phyloP scores from a whole-genome alignment of 2,797 vertebrate species.

The Eurystomus glaucurus region DNA sequence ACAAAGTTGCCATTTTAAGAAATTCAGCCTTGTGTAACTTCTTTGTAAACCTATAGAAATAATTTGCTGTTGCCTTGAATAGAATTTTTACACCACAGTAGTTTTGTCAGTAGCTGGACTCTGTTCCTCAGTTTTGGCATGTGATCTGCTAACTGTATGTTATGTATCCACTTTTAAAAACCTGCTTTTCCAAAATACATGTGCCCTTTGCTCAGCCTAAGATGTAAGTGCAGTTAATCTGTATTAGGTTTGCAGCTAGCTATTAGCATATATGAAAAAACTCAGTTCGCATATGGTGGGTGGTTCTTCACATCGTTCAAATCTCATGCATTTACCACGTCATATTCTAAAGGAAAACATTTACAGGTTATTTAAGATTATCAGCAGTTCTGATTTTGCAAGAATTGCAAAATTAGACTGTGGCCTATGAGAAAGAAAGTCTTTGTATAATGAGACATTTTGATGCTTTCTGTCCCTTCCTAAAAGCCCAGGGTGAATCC shows the following conservation, averaged over 20 bases:
- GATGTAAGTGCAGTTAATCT: not conserved
- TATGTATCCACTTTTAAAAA: not conserved
- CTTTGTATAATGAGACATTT: not conserved
- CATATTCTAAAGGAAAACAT: not conserved
- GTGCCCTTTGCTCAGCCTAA: not conserved
- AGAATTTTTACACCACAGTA: not conserved
- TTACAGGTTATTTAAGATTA: not conserved
- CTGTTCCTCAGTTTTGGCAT: not conserved
- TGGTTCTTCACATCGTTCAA: accelerated
- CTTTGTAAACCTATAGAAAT: not conserved
- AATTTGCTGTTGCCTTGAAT: not conserved
- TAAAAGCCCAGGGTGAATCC: not conserved
- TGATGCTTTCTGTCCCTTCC: not conserved
- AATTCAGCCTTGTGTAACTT: not conserved
- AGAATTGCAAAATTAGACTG: not conserved
- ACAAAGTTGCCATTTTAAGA: not conserved
- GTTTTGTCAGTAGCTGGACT: not conserved
- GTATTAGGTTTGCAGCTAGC: not conserved
- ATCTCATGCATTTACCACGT: not conserved
- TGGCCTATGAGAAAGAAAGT: not conserved
- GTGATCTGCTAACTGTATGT: not conserved
- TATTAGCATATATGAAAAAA: not conserved
- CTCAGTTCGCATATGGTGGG: not conserved
- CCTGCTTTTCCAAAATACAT: not conserved
- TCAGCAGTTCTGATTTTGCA: not conserved